These are phyloP conservation scores for Polymixis lichenea DNA, from an alignment of 2,888 invertebrate genomes.

Conservation along the genomic window DNA sequence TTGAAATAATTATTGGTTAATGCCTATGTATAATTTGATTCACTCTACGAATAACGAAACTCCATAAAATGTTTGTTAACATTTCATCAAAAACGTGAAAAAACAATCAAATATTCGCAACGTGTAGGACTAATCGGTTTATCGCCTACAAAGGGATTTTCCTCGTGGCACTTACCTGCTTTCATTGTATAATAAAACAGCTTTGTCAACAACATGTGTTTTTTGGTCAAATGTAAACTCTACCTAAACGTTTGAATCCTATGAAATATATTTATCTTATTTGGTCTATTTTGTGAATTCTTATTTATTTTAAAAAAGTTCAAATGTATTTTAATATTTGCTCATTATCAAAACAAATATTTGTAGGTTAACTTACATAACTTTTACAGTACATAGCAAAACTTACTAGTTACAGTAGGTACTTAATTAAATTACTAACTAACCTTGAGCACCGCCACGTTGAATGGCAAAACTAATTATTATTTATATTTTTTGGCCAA, in stretches of 20 bases:
- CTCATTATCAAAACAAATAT: no score
- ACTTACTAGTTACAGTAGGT: no score
- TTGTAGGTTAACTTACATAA: no score
- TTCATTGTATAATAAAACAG: constrained; percentile 20
- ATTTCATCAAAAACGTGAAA: constrained; percentile 6
- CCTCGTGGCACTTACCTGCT: constrained; percentile 5
- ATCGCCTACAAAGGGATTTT: constrained; percentile 27
- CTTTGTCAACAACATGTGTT: constrained; percentile 7
- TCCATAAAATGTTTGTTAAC: constrained; percentile 2
- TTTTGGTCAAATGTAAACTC: constrained; percentile 18
- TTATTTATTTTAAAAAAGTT: constrained; percentile 1
- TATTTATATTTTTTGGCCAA: no score
- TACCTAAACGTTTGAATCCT: constrained; percentile 6
- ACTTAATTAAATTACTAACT: neutral
- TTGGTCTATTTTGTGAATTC: constrained; percentile 4
- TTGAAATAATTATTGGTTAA: constrained; percentile 1
- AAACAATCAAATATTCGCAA: constrained; percentile 29
- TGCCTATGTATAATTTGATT: neutral
- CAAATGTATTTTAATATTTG: no score
- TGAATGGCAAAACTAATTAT: no score
- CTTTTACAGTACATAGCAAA: no score
- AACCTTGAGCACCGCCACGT: no score
- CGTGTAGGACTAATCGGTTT: constrained; percentile 23
- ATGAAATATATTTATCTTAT: no score
- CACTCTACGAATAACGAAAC: neutral